A percentile compares a stretch with the other conserved stretches of the same genome.
These are phyloP conservation scores for Crotalus helleri DNA, from an alignment of 2,113 vertebrate species.

Conservation along the genomic window DNA sequence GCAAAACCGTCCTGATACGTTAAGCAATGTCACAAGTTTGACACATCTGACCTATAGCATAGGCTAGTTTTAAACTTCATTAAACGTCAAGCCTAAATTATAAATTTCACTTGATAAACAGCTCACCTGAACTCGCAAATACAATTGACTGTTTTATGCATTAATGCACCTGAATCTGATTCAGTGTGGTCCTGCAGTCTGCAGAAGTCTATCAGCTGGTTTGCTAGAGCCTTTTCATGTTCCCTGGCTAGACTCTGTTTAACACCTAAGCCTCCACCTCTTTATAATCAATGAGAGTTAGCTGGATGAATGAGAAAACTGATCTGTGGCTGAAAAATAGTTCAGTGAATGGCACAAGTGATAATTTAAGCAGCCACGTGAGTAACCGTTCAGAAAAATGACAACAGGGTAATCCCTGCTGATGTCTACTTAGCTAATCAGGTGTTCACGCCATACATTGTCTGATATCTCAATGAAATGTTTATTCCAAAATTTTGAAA, in stretches of 20 bases:
- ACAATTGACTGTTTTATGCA: not conserved
- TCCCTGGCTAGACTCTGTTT: not conserved
- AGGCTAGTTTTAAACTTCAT: not conserved
- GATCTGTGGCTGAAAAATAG: not conserved
- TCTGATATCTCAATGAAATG: not conserved
- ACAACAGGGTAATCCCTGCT: not conserved
- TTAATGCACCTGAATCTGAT: not conserved
- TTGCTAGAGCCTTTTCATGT: not conserved
- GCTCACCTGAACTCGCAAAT: not conserved
- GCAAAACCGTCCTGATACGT: no score
- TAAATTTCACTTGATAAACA: not conserved
- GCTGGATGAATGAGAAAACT: not conserved
- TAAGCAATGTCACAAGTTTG: no score
- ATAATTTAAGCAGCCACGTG: not conserved
- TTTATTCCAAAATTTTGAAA: not conserved
- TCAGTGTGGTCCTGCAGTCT: not conserved
- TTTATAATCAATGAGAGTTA: not conserved
- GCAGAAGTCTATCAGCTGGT: not conserved
- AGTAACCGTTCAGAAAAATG: not conserved
- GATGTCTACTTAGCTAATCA: not conserved
- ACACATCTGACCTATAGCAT: not conserved
- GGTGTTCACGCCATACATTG: not conserved
- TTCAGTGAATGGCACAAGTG: not conserved
- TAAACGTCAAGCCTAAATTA: not conserved
- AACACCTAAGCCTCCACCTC: not conserved